Conservation (phyloP, 53 echinoderm and acorn worm species). For the Temnopleurus reevesii region DNA sequence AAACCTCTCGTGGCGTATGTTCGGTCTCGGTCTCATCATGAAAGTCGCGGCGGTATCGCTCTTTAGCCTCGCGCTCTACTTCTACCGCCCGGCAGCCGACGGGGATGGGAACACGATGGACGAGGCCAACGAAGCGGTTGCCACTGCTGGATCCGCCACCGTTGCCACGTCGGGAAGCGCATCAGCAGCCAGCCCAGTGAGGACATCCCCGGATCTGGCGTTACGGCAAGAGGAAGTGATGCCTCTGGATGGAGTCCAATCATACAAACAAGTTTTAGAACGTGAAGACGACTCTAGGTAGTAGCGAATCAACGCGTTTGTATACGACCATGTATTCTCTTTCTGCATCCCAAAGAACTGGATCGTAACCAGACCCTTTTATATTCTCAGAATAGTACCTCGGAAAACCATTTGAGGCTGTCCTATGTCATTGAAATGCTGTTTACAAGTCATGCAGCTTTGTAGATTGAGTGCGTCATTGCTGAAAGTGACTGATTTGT, state of each 20-base stretch:
- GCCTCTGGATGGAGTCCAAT: slow-evolving; percentile 14
- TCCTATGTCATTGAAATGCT: neutral
- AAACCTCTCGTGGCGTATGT: slow-evolving; percentile 63
- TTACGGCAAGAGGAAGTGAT: neutral
- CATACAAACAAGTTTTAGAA: neutral
- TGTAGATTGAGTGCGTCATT: neutral
- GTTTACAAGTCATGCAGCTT: neutral
- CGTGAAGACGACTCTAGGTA: slow-evolving; percentile 1
- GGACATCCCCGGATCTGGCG: neutral
- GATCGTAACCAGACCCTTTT: neutral
- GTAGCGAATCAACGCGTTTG: neutral
- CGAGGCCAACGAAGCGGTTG: slow-evolving; percentile 38
- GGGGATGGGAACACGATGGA: neutral
- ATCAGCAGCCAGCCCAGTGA: neutral
- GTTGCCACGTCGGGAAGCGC: neutral
- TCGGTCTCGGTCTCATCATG: slow-evolving; percentile 63
- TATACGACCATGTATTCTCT: neutral
- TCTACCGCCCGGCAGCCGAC: slow-evolving; percentile 59
- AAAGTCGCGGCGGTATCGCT: slow-evolving; percentile 58
- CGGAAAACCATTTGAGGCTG: neutral
- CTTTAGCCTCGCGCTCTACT: slow-evolving; percentile 55
- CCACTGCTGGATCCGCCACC: neutral
- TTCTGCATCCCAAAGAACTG: neutral
- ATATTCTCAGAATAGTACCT: neutral
- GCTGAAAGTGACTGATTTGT: neutral